phyloP scores from a whole-genome alignment of 2,113 vertebrate species.

The Marmota flaviventris region DNA sequence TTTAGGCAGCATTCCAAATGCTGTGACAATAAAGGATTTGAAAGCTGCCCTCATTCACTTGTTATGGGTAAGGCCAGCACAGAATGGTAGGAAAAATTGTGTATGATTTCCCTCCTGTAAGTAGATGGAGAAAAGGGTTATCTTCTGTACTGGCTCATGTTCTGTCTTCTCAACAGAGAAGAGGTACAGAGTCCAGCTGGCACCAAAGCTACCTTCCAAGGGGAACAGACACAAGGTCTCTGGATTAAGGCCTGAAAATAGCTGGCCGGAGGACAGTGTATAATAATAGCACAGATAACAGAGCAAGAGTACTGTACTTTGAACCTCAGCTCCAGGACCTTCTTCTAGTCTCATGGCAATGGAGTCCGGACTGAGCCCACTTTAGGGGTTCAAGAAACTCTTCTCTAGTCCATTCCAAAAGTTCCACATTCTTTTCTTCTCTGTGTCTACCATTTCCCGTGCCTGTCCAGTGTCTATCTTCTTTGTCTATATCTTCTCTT shows the following conservation, averaged over 20 bases:
- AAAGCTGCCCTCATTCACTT: slow-evolving; percentile 50
- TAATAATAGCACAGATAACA: slow-evolving; percentile 66
- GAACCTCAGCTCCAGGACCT: not conserved
- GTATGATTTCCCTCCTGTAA: not conserved
- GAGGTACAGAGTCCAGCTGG: slow-evolving; percentile 34
- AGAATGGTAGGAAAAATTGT: not conserved
- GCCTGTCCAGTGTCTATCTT: slow-evolving; percentile 21
- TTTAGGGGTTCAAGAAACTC: not conserved
- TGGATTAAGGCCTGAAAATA: slow-evolving; percentile 72
- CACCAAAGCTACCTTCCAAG: slow-evolving; percentile 48
- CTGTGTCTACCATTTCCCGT: not conserved
- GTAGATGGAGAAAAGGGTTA: slow-evolving; percentile 1
- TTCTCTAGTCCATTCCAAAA: slow-evolving; percentile 9
- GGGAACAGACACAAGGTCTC: slow-evolving; percentile 46
- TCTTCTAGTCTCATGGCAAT: not conserved
- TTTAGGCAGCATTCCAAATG: slow-evolving; percentile 52
- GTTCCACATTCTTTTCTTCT: not conserved
- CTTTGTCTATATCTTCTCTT: slow-evolving; percentile 29
- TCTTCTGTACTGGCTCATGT: slow-evolving; percentile 9
- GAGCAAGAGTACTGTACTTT: not conserved
- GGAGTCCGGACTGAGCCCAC: slow-evolving; percentile 1
- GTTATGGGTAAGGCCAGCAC: slow-evolving; percentile 22
- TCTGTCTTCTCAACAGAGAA: slow-evolving; percentile 45
- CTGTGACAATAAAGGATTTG: slow-evolving; percentile 44
- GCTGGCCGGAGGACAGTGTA: slow-evolving; percentile 46